A percentile compares a stretch with the other conserved stretches of the same genome.
phyloP scores from a whole-genome alignment of 2,113 vertebrate genomes.

The Neotoma lepida region DNA sequence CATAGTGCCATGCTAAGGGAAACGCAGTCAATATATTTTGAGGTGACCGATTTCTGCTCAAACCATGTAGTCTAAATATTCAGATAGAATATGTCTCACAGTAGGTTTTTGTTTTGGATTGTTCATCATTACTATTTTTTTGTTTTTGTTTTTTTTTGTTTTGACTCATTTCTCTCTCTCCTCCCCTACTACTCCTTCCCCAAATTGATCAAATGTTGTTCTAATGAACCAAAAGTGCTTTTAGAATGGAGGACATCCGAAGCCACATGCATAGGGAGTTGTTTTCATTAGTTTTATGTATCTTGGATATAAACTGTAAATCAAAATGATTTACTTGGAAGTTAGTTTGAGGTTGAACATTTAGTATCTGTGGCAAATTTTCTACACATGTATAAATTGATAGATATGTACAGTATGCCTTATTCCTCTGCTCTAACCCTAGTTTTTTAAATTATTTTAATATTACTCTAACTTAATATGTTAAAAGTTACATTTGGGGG shows the following conservation, averaged over 20 bases:
- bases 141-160: not conserved
- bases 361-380: constrained; percentile 14
- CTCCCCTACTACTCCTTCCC: not conserved
- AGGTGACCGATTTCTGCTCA: constrained; percentile 45
- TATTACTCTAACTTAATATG: not conserved
- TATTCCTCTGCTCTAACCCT: constrained; percentile 38
- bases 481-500: not conserved
- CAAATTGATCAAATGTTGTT: constrained; percentile 21
- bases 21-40: constrained; percentile 39
- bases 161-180: not conserved
- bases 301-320: constrained; percentile 27
- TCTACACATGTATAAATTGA: not conserved
- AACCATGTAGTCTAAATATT: constrained; percentile 25
- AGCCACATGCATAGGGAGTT: not conserved
- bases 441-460: constrained; percentile 9
- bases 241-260: not conserved
- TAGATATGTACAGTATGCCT: not conserved
- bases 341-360: constrained; percentile 14
- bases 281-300: constrained; percentile 56
- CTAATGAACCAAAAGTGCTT: constrained; percentile 18
- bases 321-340: constrained; percentile 51
- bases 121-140: not conserved
- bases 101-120: not conserved
- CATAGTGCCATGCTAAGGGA: not conserved
- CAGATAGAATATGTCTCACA: not conserved